These are phyloP conservation scores for Orycteropus afer DNA, from an alignment of 2,113 vertebrate genomes.

Conservation along the genomic window DNA sequence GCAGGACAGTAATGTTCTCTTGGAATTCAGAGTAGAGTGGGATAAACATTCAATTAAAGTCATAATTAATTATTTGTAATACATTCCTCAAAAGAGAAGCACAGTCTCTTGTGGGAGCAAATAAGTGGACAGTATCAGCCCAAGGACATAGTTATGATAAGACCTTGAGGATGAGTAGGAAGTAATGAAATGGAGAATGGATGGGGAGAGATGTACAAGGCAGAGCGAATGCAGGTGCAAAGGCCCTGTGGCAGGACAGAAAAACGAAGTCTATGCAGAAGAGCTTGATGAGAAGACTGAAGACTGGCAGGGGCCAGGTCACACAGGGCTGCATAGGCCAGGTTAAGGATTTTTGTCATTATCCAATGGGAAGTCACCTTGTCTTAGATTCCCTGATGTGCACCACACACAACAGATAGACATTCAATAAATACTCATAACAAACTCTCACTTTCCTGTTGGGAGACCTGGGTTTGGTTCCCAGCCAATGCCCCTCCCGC, in stretches of 20 bases:
- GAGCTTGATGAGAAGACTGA: neutral
- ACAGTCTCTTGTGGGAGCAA: neutral
- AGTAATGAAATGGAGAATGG: neutral
- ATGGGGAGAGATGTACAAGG: neutral
- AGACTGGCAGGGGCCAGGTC: neutral
- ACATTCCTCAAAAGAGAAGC: neutral
- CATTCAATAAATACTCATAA: neutral
- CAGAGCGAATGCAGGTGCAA: neutral
- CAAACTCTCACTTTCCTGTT: neutral
- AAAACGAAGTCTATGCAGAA: neutral
- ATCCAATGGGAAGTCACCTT: neutral
- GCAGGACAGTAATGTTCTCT: neutral
- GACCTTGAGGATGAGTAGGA: neutral
- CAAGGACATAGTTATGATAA: neutral
- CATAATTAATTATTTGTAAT: constrained; percentile 38
- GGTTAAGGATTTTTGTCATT: neutral
- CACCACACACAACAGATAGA: neutral
- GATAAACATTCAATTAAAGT: constrained; percentile 23
- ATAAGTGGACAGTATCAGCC: neutral
- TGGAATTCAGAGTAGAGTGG: neutral
- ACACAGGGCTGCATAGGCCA: neutral
- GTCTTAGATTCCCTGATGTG: neutral
- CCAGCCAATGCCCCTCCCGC: too few species aligned
- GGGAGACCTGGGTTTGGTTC: too few species aligned
- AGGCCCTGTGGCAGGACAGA: neutral